These are phyloP conservation scores for Nasonia vitripennis DNA, from an alignment of 1,140 invertebrate species.

Conservation along the genomic window DNA sequence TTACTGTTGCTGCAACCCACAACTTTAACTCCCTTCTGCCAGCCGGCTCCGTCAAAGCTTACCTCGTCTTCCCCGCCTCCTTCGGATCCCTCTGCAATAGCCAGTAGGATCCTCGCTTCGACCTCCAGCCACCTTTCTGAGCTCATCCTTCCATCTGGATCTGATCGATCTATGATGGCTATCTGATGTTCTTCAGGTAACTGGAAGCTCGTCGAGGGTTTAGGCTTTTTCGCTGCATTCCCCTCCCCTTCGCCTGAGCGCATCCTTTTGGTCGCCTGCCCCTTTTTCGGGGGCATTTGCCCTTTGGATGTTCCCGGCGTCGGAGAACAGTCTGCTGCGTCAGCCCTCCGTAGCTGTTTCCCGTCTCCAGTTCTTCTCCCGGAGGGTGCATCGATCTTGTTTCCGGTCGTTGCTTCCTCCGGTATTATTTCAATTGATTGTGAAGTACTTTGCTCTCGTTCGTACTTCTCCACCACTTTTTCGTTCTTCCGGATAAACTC, in stretches of 20 bases:
- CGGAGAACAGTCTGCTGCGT: not conserved
- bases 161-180: not conserved
- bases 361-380: not conserved
- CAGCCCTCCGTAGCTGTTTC: not conserved
- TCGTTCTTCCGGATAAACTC: too few species aligned
- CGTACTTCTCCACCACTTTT: too few species aligned
- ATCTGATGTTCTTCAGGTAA: not conserved
- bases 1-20: slow-evolving; percentile 1
- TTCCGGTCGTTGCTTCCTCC: too few species aligned
- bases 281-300: too few species aligned
- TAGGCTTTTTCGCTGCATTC: not conserved
- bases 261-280: not conserved
- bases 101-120: not conserved
- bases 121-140: not conserved
- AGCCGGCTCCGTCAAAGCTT: slow-evolving; percentile 16
- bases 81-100: not conserved
- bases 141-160: not conserved
- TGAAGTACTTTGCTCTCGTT: too few species aligned
- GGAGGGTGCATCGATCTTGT: too few species aligned
- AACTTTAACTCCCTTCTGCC: slow-evolving; percentile 23
- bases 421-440: too few species aligned
- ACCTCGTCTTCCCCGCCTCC: not conserved
- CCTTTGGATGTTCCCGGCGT: too few species aligned
- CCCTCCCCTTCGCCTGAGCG: not conserved
- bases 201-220: not conserved